A percentile compares a stretch with the other conserved stretches of the same genome.
Evolutionary conservation across 2,113 vertebrate species (phyloP).

Genomic region (Rhinolophus ferrumequinum): DNA sequence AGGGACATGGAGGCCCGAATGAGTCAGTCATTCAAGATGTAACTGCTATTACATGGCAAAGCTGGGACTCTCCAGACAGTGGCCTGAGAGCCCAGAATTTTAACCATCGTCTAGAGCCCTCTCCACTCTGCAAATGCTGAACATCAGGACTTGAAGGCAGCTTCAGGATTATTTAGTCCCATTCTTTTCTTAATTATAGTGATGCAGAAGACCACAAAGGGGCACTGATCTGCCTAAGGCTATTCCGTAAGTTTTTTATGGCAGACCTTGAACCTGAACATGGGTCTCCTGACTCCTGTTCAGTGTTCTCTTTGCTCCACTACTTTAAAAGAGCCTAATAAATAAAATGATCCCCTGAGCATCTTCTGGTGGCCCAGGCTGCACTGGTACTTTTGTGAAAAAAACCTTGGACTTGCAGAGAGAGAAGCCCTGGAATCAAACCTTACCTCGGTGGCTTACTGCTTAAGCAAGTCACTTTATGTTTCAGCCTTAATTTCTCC

Average conservation of each 20-base stretch:
- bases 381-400: not conserved
- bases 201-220: not conserved
- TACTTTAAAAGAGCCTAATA: not conserved
- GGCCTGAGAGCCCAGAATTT: not conserved
- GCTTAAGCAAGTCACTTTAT: not conserved
- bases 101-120: not conserved
- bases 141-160: not conserved
- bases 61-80: not conserved
- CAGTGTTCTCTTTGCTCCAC: not conserved
- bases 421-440: not conserved
- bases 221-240: not conserved
- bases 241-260: not conserved
- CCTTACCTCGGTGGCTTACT: not conserved
- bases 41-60: not conserved
- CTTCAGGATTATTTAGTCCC: not conserved
- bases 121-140: not conserved
- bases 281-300: not conserved
- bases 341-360: not conserved
- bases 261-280: not conserved
- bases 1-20: not conserved
- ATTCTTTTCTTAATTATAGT: not conserved
- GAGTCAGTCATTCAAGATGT: not conserved
- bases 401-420: not conserved
- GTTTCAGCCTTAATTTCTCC: not conserved
- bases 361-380: not conserved